These are phyloP conservation scores for Phenganax subtilis DNA, from an alignment of 92 coral and sea anemone species.

Conservation along the genomic window DNA sequence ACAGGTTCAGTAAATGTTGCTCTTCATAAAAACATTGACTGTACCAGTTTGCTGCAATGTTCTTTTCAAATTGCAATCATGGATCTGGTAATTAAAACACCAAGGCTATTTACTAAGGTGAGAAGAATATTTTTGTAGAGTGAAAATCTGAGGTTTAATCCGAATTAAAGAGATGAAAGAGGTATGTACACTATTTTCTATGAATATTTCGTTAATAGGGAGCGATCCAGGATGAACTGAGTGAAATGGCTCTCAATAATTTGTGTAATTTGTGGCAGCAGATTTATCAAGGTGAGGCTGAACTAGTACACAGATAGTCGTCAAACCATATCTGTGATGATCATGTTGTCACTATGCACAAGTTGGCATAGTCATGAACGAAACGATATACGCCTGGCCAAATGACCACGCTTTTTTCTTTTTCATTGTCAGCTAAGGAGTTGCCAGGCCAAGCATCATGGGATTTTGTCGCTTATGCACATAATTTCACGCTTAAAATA, in stretches of 20 bases:
- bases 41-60: conserved; percentile 64
- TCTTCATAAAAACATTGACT: conserved; percentile 65
- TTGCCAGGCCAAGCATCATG: conserved; percentile 47
- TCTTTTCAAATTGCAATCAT: conserved; percentile 80
- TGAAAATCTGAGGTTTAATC: background rate
- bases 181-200: background rate
- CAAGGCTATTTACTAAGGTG: conserved; percentile 34
- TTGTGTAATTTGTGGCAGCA: conserved; percentile 29
- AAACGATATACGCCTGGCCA: background rate
- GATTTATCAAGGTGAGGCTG: conserved; percentile 2
- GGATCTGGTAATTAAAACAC: conserved; percentile 64
- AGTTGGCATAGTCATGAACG: no score
- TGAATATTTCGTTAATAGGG: background rate
- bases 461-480: conserved; percentile 91
- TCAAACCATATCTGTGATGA: no score
- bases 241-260: conserved; percentile 29
- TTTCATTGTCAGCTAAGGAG: conserved; percentile 9
- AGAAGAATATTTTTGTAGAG: background rate
- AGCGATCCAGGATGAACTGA: conserved; percentile 23
- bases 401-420: background rate
- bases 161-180: background rate
- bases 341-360: no score
- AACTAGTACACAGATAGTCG: background rate
- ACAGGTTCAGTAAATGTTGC: conserved; percentile 70
- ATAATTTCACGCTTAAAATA: conserved; percentile 78